Conservation (phyloP, 2,888 invertebrate genomes). For the Dasysyrphus tricinctus region DNA sequence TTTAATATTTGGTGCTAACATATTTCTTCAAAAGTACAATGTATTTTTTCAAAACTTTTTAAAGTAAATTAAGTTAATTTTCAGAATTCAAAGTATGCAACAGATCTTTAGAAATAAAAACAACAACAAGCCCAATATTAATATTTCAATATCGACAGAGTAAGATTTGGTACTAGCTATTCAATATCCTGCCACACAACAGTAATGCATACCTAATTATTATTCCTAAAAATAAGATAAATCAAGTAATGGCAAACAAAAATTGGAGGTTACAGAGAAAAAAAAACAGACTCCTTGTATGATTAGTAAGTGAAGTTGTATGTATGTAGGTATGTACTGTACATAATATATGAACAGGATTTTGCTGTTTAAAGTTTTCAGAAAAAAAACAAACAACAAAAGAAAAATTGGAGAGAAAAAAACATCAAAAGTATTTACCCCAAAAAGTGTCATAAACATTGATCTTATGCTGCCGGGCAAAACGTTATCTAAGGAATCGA, state of each 20-base stretch:
- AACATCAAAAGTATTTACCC: constrained; percentile 82
- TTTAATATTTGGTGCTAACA: too few species aligned
- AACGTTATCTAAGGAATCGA: constrained; percentile 85
- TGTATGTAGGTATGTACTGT: not conserved
- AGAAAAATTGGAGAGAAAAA: constrained; percentile 8
- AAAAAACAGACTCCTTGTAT: not conserved
- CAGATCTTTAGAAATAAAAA: too few species aligned
- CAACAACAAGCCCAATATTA: too few species aligned
- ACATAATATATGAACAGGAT: not conserved
- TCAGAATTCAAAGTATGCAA: too few species aligned
- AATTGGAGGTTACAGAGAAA: not conserved
- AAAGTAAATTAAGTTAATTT: too few species aligned
- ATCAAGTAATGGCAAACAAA: constrained; percentile 49
- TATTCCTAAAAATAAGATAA: not conserved
- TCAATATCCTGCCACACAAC: not conserved
- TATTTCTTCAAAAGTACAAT: too few species aligned
- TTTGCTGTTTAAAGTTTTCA: not conserved
- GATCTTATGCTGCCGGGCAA: constrained; percentile 83
- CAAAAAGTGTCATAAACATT: constrained; percentile 83
- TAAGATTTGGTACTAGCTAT: too few species aligned
- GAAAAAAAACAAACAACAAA: not conserved
- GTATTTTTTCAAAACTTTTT: too few species aligned
- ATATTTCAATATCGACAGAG: too few species aligned
- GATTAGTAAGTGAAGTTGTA: not conserved
- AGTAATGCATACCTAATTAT: not conserved